Percentiles rank a stretch among this genome's conserved stretches.
These are phyloP conservation scores for Drosophila grimshawi DNA, from an alignment of 1,140 invertebrate genomes.

Conservation along the genomic window DNA sequence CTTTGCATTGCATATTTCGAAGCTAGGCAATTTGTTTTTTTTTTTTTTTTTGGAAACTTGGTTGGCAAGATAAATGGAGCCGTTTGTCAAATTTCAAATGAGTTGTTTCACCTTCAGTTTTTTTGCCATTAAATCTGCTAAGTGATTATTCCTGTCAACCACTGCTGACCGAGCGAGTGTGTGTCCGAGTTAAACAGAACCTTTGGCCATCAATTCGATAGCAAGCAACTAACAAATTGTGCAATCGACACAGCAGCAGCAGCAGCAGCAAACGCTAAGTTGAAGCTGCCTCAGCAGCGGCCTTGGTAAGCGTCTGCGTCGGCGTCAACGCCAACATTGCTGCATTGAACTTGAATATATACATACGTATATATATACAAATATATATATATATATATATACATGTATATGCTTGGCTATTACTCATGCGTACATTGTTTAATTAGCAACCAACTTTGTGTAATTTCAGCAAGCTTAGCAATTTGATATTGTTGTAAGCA, in stretches of 20 bases:
- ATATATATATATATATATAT: background rate
- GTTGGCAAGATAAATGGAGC: no score
- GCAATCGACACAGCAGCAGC: no score
- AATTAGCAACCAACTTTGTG: constrained; percentile 37
- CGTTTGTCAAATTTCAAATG: no score
- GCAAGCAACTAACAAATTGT: no score
- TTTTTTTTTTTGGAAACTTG: no score
- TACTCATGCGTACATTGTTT: background rate
- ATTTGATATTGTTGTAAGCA: constrained; percentile 34
- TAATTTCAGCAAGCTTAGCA: constrained; percentile 28
- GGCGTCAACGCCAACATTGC: constrained; percentile 6
- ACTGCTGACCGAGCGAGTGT: background rate
- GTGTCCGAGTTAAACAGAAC: constrained; percentile 31
- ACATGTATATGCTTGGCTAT: no score
- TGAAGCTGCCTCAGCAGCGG: constrained; percentile 35
- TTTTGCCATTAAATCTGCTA: constrained; percentile 17
- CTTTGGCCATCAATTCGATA: constrained; percentile 14
- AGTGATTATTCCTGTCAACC: constrained; percentile 18
- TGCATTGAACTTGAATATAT: constrained; percentile 64
- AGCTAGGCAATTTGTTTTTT: no score
- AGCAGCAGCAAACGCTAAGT: constrained; percentile 1
- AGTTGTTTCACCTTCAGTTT: no score
- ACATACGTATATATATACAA: background rate
- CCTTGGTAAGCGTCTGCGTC: constrained; percentile 15
- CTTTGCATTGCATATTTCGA: no score